Base-by-base conservation (phyloP, 2,113 vertebrate genomes). In the Opisthocomus hoazin region DNA sequence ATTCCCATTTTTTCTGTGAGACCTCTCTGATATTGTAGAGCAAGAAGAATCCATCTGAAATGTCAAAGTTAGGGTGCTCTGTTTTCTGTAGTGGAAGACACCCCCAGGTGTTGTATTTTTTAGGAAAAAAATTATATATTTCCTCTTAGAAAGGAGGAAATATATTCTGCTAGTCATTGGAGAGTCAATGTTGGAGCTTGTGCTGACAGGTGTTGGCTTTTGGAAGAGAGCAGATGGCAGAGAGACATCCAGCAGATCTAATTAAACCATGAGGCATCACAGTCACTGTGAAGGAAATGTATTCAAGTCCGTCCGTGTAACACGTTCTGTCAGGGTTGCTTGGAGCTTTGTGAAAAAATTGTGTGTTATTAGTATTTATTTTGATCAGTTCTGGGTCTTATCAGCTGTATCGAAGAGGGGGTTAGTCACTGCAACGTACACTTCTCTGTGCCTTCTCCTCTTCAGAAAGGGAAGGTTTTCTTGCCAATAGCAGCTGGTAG, bases 161-260 rank as follows among this genome's bases (percentile, higher is more conserved):
- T 76, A 45, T 26, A 48, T 87, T 84, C 63, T 91, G 23, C 32
- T 43, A 87, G 80, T 58, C 64, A 75, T 17, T 56, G 53, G 39
- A 84, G 32, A 92, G 48, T 45, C 36, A 32, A 53, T 45, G 19
- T 15, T 82, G 36, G 36, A 75, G 43, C 53, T 87, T 84, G 12
- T 32, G 19, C 34, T 89, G 84, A 64, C 87, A 91, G 89, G 77
- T 96, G 93, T 45, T 96, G 87, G 81, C 89, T 95, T 88, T 89
- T 89, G 81, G 58, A 85, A 69, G 57, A 61, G 39, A 97, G 65
- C 89, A 96, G 94, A 96, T 94, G 95, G 95, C 74, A 89, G 61
- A 71, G 64, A 95, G 81, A 76, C 73, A 91, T 87, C 91, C 91
- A 95, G 73, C 87, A 91, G 89, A 76, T 94, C 87, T 95, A 87